These are phyloP conservation scores for Protomyctophum bolini DNA, from an alignment of 2,113 vertebrate species.

Conservation along the genomic window DNA sequence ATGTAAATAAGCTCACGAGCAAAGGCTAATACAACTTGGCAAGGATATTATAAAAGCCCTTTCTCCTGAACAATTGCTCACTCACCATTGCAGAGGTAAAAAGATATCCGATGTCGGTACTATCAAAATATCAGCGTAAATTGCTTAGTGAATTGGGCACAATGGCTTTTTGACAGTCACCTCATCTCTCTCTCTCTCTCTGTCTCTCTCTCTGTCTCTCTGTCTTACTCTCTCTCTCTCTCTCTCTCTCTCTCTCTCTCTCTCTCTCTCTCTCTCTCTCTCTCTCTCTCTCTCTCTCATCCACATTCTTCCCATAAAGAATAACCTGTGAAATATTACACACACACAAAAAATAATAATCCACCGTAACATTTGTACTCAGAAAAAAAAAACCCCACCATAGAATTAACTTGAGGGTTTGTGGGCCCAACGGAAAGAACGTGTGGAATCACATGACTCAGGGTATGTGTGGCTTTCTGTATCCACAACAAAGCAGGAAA, in stretches of 20 bases:
- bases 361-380: not conserved
- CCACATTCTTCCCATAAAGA: not conserved
- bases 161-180: no score
- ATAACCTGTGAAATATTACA: not conserved
- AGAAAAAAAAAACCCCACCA: conserved; percentile 9
- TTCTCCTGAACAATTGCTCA: no score
- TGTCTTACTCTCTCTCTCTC: not conserved
- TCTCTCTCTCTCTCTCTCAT: not conserved
- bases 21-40: no score
- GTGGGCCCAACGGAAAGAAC: conserved; percentile 3
- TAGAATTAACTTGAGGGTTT: not conserved
- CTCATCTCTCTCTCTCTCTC: not conserved
- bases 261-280: not conserved
- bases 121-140: no score
- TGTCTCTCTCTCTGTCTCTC: not conserved
- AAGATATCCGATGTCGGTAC: no score
- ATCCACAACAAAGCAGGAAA: conserved; percentile 8
- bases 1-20: no score
- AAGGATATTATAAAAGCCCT: no score
- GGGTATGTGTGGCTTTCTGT: conserved; percentile 4
- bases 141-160: no score
- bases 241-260: not conserved
- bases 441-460: conserved; percentile 15
- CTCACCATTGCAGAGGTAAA: no score
- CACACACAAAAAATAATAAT: conserved; percentile 1